phyloP scores from a whole-genome alignment of 1,140 invertebrate species.

The Matsumurasca onukii region DNA sequence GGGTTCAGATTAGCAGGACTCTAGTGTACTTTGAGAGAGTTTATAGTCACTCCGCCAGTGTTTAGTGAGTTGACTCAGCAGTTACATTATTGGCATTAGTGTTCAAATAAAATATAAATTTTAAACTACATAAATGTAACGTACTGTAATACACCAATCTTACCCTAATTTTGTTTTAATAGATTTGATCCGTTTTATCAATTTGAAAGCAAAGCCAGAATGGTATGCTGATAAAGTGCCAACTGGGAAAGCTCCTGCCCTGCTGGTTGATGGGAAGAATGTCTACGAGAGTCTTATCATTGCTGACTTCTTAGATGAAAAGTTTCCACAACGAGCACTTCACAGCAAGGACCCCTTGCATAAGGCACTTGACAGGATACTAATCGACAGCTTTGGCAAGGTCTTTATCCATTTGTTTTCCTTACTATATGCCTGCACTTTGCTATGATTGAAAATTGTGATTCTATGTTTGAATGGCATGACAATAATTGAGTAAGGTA shows the following conservation, averaged over 20 bases:
- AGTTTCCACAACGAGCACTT: slow-evolving; percentile 65
- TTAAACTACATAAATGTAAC: neutral
- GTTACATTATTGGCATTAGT: too few relatives aligned
- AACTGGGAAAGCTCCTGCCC: slow-evolving; percentile 76
- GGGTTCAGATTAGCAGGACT: too few relatives aligned
- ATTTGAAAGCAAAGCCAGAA: slow-evolving; percentile 81
- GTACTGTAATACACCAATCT: neutral
- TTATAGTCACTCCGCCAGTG: too few relatives aligned
- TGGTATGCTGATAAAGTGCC: slow-evolving; percentile 74
- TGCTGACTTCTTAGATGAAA: slow-evolving; percentile 83
- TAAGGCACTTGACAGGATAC: slow-evolving; percentile 77
- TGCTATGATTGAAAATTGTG: too few relatives aligned
- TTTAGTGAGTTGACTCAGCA: too few relatives aligned
- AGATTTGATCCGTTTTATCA: slow-evolving; percentile 82
- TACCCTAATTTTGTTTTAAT: slow-evolving; percentile 38
- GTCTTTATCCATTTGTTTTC: too few relatives aligned
- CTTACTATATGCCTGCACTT: too few relatives aligned
- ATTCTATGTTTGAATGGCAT: too few relatives aligned
- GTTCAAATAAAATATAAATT: too few relatives aligned
- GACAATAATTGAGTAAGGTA: neutral
- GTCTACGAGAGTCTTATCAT: slow-evolving; percentile 81
- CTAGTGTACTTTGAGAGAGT: too few relatives aligned
- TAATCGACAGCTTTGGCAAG: slow-evolving; percentile 67
- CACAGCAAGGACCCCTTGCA: slow-evolving; percentile 69
- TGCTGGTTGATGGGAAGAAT: slow-evolving; percentile 62